Evolutionary conservation across 2,888 invertebrate genomes (phyloP), one percentile per base, ranked within the genome.

Genomic region (Helicoverpa assulta): DNA sequence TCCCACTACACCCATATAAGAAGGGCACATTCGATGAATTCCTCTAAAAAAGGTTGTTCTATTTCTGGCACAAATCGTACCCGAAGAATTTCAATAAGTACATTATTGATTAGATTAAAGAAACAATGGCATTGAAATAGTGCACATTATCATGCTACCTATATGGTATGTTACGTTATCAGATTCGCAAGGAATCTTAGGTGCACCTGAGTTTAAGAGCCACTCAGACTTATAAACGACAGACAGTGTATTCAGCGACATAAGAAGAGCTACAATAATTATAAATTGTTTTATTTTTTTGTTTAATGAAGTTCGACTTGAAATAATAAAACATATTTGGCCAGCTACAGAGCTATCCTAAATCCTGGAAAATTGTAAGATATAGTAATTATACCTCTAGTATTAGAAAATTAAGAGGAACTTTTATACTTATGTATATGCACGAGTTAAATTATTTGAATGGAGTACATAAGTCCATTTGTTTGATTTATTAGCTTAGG

Each of bases 181-280:
- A 51, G 33, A 40, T 43, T 54, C 26, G 16, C 40, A 65, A 55
- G 47, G 40, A 53, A 57, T 8, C 47, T 61, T 65, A 26, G 2
- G 50, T 26, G 12, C 56, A 69, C 52, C 3, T 1, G 16, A 4
- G n/a, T 5, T 14, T 43, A 69, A 73, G 73, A 62, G 50, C 14
- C n/a, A 40, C 50, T 78, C 54, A 61, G 3, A 12, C 1, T 12
- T 14, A 43, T 43, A 43, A 43, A 43, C 52, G 52, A 73, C 12
- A 69, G 53, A 64, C 52, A 3, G 8, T 29, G 14, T 14, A 18
- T 10, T n/a, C 16, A 18, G n/a, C 19, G n/a, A 14, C 8, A 33
- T 43, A 43, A 8, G 14, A 7, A 33, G 33, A 33, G 33, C 8
- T 33, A 33, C 6, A 10, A 33, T 33, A 33, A 33, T 33, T 33